Evolutionary conservation across 1,140 invertebrate species (phyloP), one percentile per base, ranked within the genome.

Genomic region (Neuroterus valhalla): DNA sequence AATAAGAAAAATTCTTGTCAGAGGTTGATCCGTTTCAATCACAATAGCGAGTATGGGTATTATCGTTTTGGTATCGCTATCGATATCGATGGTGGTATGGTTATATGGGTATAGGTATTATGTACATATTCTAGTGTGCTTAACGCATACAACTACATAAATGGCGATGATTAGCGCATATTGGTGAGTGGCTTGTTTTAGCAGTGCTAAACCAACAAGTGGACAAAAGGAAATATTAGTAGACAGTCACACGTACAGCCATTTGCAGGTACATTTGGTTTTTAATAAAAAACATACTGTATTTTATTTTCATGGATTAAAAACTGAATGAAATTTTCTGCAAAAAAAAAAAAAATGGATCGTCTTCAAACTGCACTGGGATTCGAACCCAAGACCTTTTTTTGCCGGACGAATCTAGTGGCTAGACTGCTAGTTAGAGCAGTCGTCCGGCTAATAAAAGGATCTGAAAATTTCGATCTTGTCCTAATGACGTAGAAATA

Each of bases 141-240:
- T 62, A 62, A 62, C 55, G 31, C 55, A 62, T 23, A 62, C 55
- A 62, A 26, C 26, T 62, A 62, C 55, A 23, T 31, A 23, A 62
- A 62, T 62, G 55, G 8, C 55, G 55, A 62, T 62, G 55, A 62
- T 62, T 62, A 62, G 55, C 55, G 55, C 31, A 62, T 62, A 62
- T 62, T 26, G 55, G 55, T 62, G n/a, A 62, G 55, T 62, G 6
- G 5, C 10, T 38, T 38, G 31, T 38, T 38, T 38, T 38, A 38
- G 31, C 31, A 38, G 31, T 48, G 31, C 55, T 62, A 62, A 62
- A 62, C 55, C 55, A 62, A 23, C 31, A 26, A 62, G 55, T 62
- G 31, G 55, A 38, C 55, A 62, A 62, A 62, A 62, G 26, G 55
- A 62, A 15, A 31, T 62, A 62, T 62, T n/a, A 23, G 26, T 23